Evolutionary conservation across 2,113 vertebrate species (phyloP).

Genomic region (Mormoops blainvillei): DNA sequence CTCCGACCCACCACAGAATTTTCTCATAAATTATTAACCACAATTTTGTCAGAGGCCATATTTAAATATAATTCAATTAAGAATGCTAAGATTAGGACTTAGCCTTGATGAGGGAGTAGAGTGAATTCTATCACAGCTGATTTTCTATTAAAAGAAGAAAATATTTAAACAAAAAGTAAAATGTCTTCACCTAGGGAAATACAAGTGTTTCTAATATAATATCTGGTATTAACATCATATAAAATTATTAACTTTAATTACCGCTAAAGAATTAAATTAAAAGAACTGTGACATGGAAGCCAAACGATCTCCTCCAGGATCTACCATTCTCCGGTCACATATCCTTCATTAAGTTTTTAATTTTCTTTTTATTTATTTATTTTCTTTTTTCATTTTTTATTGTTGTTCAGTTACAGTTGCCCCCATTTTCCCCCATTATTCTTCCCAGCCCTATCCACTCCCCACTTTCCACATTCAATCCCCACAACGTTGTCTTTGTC

Average conservation of each 20-base stretch:
- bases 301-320: not conserved
- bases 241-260: conserved; percentile 47
- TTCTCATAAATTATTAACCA: not conserved
- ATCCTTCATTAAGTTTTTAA: not conserved
- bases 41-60: not conserved
- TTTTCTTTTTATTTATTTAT: not conserved
- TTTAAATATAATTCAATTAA: conserved; percentile 25
- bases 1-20: not conserved
- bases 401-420: too few species aligned
- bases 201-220: conserved; percentile 19
- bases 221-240: not conserved
- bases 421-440: too few species aligned
- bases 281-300: not conserved
- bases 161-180: conserved; percentile 47
- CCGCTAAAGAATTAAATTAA: conserved; percentile 3
- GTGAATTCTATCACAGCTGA: not conserved
- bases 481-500: too few species aligned
- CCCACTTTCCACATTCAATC: too few species aligned
- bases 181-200: not conserved
- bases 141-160: not conserved
- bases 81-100: conserved; percentile 25
- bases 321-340: not conserved
- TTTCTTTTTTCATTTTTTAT: too few species aligned
- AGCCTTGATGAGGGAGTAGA: not conserved
- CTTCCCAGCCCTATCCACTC: too few species aligned